A percentile compares a stretch with the other conserved stretches of the same genome.
Conservation (phyloP, 2,888 invertebrate genomes). For the Agrochola circellaris region DNA sequence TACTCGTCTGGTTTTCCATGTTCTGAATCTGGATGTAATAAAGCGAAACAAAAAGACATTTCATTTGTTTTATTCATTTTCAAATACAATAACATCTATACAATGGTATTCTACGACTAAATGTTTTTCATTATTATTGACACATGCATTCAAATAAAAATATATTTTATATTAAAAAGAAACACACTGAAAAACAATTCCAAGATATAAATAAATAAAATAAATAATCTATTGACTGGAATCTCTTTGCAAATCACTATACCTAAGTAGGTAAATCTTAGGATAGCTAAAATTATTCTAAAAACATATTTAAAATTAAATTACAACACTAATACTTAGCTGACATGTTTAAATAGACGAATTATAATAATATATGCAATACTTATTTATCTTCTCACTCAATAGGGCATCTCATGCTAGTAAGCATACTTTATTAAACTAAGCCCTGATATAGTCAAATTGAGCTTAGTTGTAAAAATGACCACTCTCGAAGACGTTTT, state of each 20-base stretch:
- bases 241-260: conserved; percentile 74
- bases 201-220: conserved; percentile 69
- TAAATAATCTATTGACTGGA: conserved; percentile 71
- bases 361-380: conserved; percentile 26
- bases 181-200: conserved; percentile 55
- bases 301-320: conserved; percentile 41
- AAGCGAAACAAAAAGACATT: conserved; percentile 65
- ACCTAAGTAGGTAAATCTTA: conserved; percentile 50
- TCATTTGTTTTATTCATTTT: conserved; percentile 87
- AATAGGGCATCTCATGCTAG: conserved; percentile 58
- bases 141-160: conserved; percentile 84
- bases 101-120: conserved; percentile 89
- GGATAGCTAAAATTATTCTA: conserved; percentile 50
- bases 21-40: background rate
- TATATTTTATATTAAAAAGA: conserved; percentile 63
- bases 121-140: conserved; percentile 85
- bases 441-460: conserved; percentile 2
- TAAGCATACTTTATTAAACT: conserved; percentile 1
- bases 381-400: conserved; percentile 55
- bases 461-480: conserved; percentile 36
- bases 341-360: conserved; percentile 42
- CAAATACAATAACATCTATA: conserved; percentile 91
- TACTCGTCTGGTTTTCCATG: background rate
- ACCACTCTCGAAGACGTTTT: conserved; percentile 27
- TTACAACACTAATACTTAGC: conserved; percentile 32